These are phyloP conservation scores for Ardeotis arabs DNA, from an alignment of 2,113 vertebrate genomes.

Conservation along the genomic window DNA sequence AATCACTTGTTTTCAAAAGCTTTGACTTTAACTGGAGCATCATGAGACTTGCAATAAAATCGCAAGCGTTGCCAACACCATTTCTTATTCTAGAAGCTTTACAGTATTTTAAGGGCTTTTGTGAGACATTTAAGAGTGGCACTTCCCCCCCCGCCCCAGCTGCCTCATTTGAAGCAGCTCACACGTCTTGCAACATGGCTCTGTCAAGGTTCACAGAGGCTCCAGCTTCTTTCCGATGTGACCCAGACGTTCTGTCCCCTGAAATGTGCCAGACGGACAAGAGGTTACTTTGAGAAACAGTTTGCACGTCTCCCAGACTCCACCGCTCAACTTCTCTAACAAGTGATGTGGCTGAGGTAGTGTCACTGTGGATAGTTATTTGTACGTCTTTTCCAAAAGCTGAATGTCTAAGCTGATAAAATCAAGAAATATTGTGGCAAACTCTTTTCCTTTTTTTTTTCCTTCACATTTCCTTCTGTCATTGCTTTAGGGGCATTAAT, in stretches of 20 bases:
- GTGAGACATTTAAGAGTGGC: background rate
- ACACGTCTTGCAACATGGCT: slow-evolving; percentile 48
- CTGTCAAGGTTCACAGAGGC: slow-evolving; percentile 35
- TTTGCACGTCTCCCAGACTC: slow-evolving; percentile 50
- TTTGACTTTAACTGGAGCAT: background rate
- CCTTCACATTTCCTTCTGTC: background rate
- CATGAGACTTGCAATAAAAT: slow-evolving; percentile 6
- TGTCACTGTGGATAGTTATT: slow-evolving; percentile 4
- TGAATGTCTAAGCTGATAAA: background rate
- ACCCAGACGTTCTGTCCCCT: slow-evolving; percentile 52
- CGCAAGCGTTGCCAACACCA: background rate
- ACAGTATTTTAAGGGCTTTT: slow-evolving; percentile 28
- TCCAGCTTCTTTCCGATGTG: slow-evolving; percentile 42
- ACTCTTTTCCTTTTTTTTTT: background rate
- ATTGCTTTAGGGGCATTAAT: background rate
- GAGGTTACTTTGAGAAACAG: slow-evolving; percentile 62
- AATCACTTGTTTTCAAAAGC: slow-evolving; percentile 17
- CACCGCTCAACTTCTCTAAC: background rate
- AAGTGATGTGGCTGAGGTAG: slow-evolving; percentile 33
- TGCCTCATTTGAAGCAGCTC: slow-evolving; percentile 4
- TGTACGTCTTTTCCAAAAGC: slow-evolving; percentile 19
- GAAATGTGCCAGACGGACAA: slow-evolving; percentile 59
- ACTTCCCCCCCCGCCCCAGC: background rate
- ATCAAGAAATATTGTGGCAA: background rate
- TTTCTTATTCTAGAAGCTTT: background rate